These are phyloP conservation scores for Mobula hypostoma DNA, from an alignment of 2,113 vertebrate species.

Conservation along the genomic window DNA sequence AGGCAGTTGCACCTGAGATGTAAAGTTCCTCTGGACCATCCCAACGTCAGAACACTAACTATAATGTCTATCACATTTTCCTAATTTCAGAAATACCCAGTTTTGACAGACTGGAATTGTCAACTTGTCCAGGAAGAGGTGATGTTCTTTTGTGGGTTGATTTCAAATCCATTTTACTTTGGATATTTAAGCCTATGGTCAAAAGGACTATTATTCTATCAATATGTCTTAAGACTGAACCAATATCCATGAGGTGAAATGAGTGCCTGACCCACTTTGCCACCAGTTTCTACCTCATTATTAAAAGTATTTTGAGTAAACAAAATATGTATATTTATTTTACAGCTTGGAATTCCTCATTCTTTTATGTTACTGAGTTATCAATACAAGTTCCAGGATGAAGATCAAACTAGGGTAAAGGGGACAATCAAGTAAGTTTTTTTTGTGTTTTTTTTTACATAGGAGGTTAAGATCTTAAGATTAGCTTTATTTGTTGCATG, in stretches of 20 bases:
- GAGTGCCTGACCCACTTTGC: not conserved
- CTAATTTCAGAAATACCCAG: not conserved
- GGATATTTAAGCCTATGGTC: not conserved
- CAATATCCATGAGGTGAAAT: not conserved
- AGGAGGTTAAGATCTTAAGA: too few species aligned
- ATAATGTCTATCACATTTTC: not conserved
- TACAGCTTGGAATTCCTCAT: constrained; percentile 89
- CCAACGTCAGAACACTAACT: not conserved
- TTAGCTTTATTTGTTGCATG: too few species aligned
- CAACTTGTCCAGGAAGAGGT: not conserved
- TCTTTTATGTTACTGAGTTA: constrained; percentile 92
- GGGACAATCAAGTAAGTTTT: constrained; percentile 83
- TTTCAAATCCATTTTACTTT: not conserved
- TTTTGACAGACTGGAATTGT: not conserved
- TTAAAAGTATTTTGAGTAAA: not conserved
- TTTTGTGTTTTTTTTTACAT: not conserved
- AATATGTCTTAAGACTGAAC: not conserved
- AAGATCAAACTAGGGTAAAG: constrained; percentile 90
- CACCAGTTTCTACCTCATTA: not conserved
- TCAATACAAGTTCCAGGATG: constrained; percentile 96
- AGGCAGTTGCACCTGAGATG: not conserved
- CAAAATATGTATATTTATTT: constrained; percentile 34
- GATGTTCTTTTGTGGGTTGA: not conserved
- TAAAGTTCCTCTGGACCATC: too few species aligned
- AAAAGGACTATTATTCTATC: not conserved